Percentiles rank a stretch among this genome's conserved stretches.
Evolutionary conservation across 2,797 vertebrate genomes (phyloP).

Genomic region (Rallus crepitans): DNA sequence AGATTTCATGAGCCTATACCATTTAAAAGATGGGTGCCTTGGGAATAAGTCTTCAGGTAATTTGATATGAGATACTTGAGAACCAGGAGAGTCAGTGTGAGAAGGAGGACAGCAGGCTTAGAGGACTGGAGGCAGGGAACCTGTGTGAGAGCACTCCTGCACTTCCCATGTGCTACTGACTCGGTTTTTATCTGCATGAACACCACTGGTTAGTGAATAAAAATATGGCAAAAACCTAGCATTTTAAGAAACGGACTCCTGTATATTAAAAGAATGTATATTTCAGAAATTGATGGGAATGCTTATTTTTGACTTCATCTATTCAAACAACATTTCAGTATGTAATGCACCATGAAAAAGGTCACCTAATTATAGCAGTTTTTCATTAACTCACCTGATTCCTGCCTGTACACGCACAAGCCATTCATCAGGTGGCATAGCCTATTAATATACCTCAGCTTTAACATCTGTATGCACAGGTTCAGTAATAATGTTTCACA

Average conservation of each 20-base stretch:
- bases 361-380: not conserved
- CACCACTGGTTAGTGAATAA: not conserved
- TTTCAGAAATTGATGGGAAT: slow-evolving; percentile 56
- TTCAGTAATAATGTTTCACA: slow-evolving; percentile 28
- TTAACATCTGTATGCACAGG: slow-evolving; percentile 19
- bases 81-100: not conserved
- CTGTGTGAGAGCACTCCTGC: not conserved
- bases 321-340: slow-evolving; percentile 57
- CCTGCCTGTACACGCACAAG: not conserved
- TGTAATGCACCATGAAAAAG: slow-evolving; percentile 8
- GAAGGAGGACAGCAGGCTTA: not conserved
- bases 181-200: not conserved
- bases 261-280: slow-evolving; percentile 10
- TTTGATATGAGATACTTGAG: not conserved
- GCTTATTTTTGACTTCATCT: slow-evolving; percentile 18
- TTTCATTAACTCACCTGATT: slow-evolving; percentile 46
- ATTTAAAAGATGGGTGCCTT: not conserved
- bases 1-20: not conserved
- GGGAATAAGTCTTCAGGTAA: not conserved
- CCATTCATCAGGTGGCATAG: not conserved
- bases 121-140: not conserved
- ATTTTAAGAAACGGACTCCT: not conserved
- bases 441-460: slow-evolving; percentile 27
- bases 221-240: not conserved
- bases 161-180: not conserved